Evolutionary conservation across 2,797 vertebrate species (phyloP).

Genomic region (Neosilurus mollespiculum): DNA sequence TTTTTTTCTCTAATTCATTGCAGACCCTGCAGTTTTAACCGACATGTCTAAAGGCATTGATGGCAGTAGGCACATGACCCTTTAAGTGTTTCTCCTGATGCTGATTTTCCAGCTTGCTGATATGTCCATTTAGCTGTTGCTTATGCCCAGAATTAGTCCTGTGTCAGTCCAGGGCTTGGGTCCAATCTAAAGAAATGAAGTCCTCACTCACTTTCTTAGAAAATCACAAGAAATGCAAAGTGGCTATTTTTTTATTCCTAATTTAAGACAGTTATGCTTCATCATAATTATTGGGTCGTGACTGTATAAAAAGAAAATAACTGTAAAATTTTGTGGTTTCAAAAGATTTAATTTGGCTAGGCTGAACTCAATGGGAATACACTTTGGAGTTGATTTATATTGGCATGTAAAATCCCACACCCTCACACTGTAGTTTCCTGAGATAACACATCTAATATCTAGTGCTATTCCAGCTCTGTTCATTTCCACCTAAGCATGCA

Average conservation of each 20-base stretch:
- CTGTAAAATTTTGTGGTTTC: not conserved
- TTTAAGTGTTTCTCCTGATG: conserved; percentile 53
- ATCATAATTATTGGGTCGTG: not conserved
- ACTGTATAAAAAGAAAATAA: not conserved
- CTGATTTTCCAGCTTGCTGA: conserved; percentile 69
- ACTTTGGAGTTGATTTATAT: not conserved
- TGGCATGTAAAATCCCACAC: not conserved
- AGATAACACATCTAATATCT: conserved; percentile 23
- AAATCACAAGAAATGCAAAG: not conserved
- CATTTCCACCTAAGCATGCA: conserved; percentile 17
- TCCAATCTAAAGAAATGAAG: conserved; percentile 23
- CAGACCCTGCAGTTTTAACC: conserved; percentile 66
- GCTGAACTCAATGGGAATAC: not conserved
- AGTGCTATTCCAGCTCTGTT: conserved; percentile 19
- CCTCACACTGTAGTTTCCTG: conserved; percentile 23
- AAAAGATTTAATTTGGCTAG: not conserved
- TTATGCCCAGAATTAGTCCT: conserved; percentile 48
- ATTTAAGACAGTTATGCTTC: not conserved
- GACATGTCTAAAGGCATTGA: conserved; percentile 59
- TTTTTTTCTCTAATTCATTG: conserved; percentile 64
- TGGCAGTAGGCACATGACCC: conserved; percentile 52
- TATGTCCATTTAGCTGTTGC: conserved; percentile 52
- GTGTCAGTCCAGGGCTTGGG: not conserved
- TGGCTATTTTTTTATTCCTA: not conserved
- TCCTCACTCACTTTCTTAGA: not conserved